Base-by-base conservation (phyloP, 2,113 vertebrate genomes). In the Salminus brasiliensis region DNA sequence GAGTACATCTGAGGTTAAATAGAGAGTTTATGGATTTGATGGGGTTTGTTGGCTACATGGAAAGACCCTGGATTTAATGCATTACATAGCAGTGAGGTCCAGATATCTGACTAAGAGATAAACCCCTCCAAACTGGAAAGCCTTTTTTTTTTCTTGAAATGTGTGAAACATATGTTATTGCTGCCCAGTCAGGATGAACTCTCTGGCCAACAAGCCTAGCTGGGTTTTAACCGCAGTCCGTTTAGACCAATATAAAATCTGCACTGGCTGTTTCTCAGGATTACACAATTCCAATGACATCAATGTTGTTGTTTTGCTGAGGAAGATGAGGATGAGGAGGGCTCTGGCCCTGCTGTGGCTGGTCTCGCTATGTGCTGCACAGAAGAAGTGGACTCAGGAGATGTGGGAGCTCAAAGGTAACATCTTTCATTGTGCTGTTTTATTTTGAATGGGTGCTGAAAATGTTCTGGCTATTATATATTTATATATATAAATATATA, bases 331-430 rank as follows among this genome's bases (percentile, higher is more conserved):
- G 79, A 84, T 86, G 77, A 89, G 72, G 83, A 81, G 3, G 0
- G 16, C 89, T 60, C 25, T 90, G 5, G 16, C 90, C 2, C 85
- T 95, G 76, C 79, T 95, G 23, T 86, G 86, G 53, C 74, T 93
- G 0, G 41, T 82, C 0, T 83, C 88, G 5, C 72, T 87, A 13
- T 89, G 90, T 60, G 73, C 47, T 0, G 88, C 91, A 0, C 86
- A 91, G 83, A 88, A 87, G 77, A 83, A 77, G 78, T 85, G 79
- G 87, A 93, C 84, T 49, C 88, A 88, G 77, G 88, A 91, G 66
- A 78, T 73, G 0, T 71, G 82, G 90, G 85, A 88, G 5, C 74
- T 67, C 0, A 43, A 79, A 69, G 83, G 80, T 0, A 85, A 88
- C 16, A 30, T 12, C 15, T 53, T 32, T 75, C 0, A 29, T 39